Percentiles rank a stretch among this genome's conserved stretches.
Conservation (phyloP, 1,140 invertebrate genomes). For the Helicoverpa armigera region DNA sequence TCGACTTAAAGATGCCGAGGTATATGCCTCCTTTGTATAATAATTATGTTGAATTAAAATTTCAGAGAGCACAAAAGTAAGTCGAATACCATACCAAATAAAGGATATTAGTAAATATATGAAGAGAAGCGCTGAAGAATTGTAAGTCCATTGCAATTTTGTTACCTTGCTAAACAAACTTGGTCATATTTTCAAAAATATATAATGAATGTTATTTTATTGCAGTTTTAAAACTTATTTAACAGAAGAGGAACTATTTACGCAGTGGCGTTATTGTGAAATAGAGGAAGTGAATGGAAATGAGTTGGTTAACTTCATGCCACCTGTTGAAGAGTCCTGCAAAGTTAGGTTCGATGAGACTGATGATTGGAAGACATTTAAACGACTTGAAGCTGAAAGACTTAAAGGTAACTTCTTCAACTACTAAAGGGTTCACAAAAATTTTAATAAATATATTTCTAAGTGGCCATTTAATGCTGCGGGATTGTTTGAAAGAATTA, state of each 20-base stretch:
- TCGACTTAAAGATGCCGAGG: no score
- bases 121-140: conserved; percentile 59
- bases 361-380: conserved; percentile 63
- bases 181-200: no score
- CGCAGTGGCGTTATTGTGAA: conserved; percentile 60
- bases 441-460: no score
- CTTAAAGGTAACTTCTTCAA: conserved; percentile 55
- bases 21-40: neutral
- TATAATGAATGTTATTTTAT: conserved; percentile 34
- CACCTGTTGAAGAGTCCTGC: conserved; percentile 70
- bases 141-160: conserved; percentile 61
- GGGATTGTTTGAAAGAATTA: no score
- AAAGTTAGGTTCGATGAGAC: conserved; percentile 59
- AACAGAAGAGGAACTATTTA: conserved; percentile 64
- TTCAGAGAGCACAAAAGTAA: conserved; percentile 50
- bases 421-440: neutral
- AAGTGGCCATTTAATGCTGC: no score
- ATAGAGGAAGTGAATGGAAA: conserved; percentile 57
- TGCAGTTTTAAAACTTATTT: conserved; percentile 64
- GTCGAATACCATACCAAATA: conserved; percentile 63
- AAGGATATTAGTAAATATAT: conserved; percentile 58
- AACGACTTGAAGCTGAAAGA: conserved; percentile 63
- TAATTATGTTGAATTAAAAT: neutral
- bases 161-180: neutral
- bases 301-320: conserved; percentile 65